Evolutionary conservation across 1,140 invertebrate species (phyloP), one percentile per base, ranked within the genome.

Genomic region (Eciton burchellii): DNA sequence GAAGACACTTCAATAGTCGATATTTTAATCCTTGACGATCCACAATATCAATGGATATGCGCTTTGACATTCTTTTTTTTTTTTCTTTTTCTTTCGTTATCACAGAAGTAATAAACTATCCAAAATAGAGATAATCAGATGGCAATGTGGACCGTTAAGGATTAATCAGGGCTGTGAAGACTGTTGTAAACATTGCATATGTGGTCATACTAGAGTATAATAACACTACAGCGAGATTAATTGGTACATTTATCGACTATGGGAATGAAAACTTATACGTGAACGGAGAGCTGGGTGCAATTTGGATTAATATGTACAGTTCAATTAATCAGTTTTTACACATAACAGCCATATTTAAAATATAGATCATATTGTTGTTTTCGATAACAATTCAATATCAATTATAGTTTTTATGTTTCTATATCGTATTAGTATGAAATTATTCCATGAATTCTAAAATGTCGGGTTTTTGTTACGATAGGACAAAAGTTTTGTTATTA

Each of bases 401-500:
- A 4, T 62, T 74, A 63, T 63, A 63, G 4, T 74, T 74, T 16
- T 74, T 12, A 21, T 19, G 12, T 62, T 8, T 9, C 5, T 47
- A 43, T 63, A 74, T 0, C 1, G 35, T 74, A 26, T 62, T 62
- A 74, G 5, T 19, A 47, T 16, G 0, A 41, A 73, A 21, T 26
- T 72, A 26, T 26, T 59, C 3, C 43, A 19, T 35, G 14, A 16
- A 1, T 74, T 77, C 29, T 3, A 29, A 68, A 68, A 43, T 54
- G 11, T 66, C 6, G 21, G 5, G n/a, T 16, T 63, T 63, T 63
- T 56, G 16, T 54, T 43, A 4, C 45, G 19, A 9, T 66, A 12
- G 6, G 54, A 68, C 35, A 35, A 35, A n/a, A n/a, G n/a, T 35
- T 77, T 77, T 63, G 54, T 77, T 63, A n/a, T n/a, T 63, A n/a